Percentiles rank a stretch among this genome's conserved stretches.
These are phyloP conservation scores for Cavia aperea DNA, from an alignment of 2,113 vertebrate species.

Conservation along the genomic window DNA sequence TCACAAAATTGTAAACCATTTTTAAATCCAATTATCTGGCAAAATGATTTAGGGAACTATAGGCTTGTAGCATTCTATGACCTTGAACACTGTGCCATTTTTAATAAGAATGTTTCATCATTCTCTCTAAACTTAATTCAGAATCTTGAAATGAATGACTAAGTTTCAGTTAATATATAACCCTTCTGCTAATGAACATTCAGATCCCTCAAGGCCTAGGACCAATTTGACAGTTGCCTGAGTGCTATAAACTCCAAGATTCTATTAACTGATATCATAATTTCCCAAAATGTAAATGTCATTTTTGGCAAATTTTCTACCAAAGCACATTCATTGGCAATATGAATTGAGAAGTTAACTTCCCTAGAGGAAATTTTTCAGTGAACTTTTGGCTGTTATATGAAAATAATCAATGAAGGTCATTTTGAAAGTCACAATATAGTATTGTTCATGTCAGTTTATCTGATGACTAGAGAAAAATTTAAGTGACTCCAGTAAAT, in stretches of 20 bases:
- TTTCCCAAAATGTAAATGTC: conserved; percentile 46
- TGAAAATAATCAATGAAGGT: conserved; percentile 42
- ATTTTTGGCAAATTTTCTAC: conserved; percentile 48
- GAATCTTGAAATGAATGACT: conserved; percentile 24
- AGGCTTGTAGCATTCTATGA: background rate
- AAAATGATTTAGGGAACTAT: conserved; percentile 13
- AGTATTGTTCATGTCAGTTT: background rate
- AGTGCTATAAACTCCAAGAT: conserved; percentile 37
- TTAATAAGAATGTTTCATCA: background rate
- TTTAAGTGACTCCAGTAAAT: background rate
- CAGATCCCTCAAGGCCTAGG: conserved; percentile 46
- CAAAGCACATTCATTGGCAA: conserved; percentile 47
- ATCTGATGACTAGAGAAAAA: background rate
- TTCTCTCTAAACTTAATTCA: conserved; percentile 9
- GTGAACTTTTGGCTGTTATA: conserved; percentile 18
- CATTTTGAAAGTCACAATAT: conserved; percentile 36
- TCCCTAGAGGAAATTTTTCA: conserved; percentile 30
- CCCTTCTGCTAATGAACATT: conserved; percentile 51
- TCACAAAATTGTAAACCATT: background rate
- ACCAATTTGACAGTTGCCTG: conserved; percentile 52
- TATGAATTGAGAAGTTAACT: conserved; percentile 30
- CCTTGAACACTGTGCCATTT: conserved; percentile 23
- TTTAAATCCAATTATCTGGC: background rate
- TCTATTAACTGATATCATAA: conserved; percentile 53
- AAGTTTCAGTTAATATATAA: conserved; percentile 38